A percentile compares a stretch with the other conserved stretches of the same genome.
phyloP scores from a whole-genome alignment of 2,797 vertebrate species.

The Mionectes olivaceus region DNA sequence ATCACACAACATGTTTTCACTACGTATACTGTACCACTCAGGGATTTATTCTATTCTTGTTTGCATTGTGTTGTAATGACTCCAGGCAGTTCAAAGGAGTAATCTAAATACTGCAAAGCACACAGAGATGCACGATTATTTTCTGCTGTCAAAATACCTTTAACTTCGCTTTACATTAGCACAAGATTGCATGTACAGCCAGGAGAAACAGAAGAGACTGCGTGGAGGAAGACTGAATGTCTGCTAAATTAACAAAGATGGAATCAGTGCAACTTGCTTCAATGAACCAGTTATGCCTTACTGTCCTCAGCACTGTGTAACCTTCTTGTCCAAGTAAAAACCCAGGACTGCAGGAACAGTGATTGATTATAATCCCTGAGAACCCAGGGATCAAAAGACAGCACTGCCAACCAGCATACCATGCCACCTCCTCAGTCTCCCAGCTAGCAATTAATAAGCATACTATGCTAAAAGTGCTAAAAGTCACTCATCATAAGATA shows the following conservation, averaged over 20 bases:
- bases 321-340: not conserved
- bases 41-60: not conserved
- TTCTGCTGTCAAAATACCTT: conserved; percentile 22
- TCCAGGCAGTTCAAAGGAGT: conserved; percentile 37
- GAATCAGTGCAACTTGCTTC: not conserved
- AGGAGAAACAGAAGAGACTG: not conserved
- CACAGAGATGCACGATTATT: not conserved
- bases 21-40: not conserved
- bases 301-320: not conserved
- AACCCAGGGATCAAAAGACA: not conserved
- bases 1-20: not conserved
- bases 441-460: not conserved
- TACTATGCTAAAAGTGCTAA: rapidly evolving
- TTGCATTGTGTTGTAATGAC: conserved; percentile 22
- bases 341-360: not conserved
- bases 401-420: not conserved
- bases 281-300: not conserved
- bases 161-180: not conserved
- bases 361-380: not conserved
- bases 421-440: not conserved
- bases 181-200: not conserved
- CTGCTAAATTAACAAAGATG: not conserved
- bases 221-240: not conserved
- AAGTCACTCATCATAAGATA: not conserved
- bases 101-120: conserved; percentile 19